phyloP scores from a whole-genome alignment of 2,888 invertebrate species.

The Drosophila vallismaia region DNA sequence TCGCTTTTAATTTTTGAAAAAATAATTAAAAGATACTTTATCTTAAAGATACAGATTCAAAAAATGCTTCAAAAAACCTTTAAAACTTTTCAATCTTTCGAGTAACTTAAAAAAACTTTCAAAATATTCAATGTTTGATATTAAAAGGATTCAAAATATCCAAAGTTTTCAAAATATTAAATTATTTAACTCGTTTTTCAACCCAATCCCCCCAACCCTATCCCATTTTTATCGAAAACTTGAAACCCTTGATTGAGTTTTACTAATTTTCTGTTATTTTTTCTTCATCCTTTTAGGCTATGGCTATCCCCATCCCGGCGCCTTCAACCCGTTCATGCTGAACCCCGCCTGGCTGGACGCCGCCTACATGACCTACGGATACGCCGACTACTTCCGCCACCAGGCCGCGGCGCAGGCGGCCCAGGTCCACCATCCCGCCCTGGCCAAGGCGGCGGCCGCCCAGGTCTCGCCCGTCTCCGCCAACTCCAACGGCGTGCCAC shows the following conservation, averaged over 20 bases:
- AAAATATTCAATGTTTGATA: too few relatives aligned
- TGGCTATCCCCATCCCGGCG: constrained; percentile 91
- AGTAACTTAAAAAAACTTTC: too few relatives aligned
- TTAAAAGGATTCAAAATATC: too few relatives aligned
- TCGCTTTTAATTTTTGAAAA: too few relatives aligned
- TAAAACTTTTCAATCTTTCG: too few relatives aligned
- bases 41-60: too few relatives aligned
- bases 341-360: constrained; percentile 94
- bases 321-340: constrained; percentile 91
- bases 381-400: constrained; percentile 89
- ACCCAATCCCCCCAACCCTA: constrained; percentile 1
- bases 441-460: constrained; percentile 87
- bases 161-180: too few relatives aligned
- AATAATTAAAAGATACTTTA: too few relatives aligned
- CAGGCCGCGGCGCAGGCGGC: constrained; percentile 84
- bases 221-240: neutral
- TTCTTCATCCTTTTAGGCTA: constrained; percentile 86
- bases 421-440: constrained; percentile 84
- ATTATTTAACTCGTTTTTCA: too few relatives aligned
- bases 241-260: constrained; percentile 1
- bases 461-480: constrained; percentile 74
- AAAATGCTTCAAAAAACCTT: too few relatives aligned
- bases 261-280: constrained; percentile 9
- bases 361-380: constrained; percentile 91
- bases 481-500: constrained; percentile 23